Base-by-base conservation (phyloP, 2,888 invertebrate genomes). In the Rhagonycha lutea region DNA sequence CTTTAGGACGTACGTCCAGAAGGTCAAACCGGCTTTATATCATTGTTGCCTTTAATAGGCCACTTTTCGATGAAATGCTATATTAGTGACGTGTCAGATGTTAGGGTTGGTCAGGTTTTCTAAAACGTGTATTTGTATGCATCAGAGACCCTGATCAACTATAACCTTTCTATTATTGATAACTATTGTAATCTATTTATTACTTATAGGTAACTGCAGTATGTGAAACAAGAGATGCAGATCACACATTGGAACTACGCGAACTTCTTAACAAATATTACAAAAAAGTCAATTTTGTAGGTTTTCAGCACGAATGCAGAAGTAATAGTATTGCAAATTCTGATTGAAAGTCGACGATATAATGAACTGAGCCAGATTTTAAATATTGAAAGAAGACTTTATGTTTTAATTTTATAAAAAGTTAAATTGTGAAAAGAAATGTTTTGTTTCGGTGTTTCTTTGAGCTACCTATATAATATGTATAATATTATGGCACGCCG, bases 151-250 rank as follows among this genome's bases (percentile, higher is more conserved):
- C 18, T 18, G 18, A 18, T 18, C 18, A 18, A 18, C 18, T 18
- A 18, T 2, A 18, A 18, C 18, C 18, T 18, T 2, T 18, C 18
- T 18, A 18, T 18, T 18, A 18, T 18, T 18, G 18, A 18, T 18
- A 18, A 18, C 18, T 18, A 18, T 18, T 18, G 4, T 24, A 71
- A 14, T 65, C 62, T 28, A 88, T 85, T 89, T 89, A 79, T 72
- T 75, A 71, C 76, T 88, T 89, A 80, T 87, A 95, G 95, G 95
- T 96, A 0, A 96, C 96, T 88, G 95, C 96, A 12, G 93, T 97
- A 0, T 95, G 95, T 83, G 98, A 98, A 88, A 97, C 97, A 0
- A 90, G 95, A 72, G 97, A 97, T 80, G 91, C 92, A 80, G 91
- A 92, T 0, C 97, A 98, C 85, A 92, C 93, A 60, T 84, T 90